Base-by-base conservation (phyloP, 2,888 invertebrate species). In the Diadromus collaris region DNA sequence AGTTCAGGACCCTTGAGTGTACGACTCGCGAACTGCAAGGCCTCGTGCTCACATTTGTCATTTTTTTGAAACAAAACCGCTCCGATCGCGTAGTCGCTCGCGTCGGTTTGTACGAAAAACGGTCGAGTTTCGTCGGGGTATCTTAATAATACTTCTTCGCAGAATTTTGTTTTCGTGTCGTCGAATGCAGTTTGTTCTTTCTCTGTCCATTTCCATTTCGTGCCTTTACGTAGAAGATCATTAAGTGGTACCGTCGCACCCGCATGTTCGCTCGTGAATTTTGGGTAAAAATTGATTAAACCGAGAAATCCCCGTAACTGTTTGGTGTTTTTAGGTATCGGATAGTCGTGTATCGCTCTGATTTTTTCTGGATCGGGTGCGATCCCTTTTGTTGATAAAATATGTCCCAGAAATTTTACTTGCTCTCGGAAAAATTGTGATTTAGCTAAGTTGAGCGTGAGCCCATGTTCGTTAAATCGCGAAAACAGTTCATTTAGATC, bases 341-440 rank as follows among this genome's bases (percentile, higher is more conserved):
- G n/a, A n/a, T n/a, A 84, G 41, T 81, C 27, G 38, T 79, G 64
- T 19, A 85, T 72, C 19, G 77, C 61, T 34, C 64, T 46, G 24
- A 78, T 41, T 58, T 84, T 83, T 2, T 80, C 78, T 3, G 81
- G 79, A 51, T 85, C 82, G 0, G 79, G 73, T 6, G 9, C 21
- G 6, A 85, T 78, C 5, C 84, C 84, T 9, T 75, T 46, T 2
- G 51, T 2, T 13, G 68, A 71, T 9, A 85, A 71, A 3, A 81
- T 80, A 60, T 85, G 81, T 9, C 85, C 84, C n/a, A 85, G 58
- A 51, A 85, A 83, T 41, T 83, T 84, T 13, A 83, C 68, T 60
- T 80, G 9, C 16, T 56, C 13, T 13, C 27, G 19, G 13, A 56
- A 56, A 16, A 56, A 56, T 27, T 56, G 56, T 27, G 56, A 56